Percentiles rank a stretch among this genome's conserved stretches.
Evolutionary conservation across 2,888 invertebrate genomes (phyloP).

Genomic region (Hoplodrina ambigua): DNA sequence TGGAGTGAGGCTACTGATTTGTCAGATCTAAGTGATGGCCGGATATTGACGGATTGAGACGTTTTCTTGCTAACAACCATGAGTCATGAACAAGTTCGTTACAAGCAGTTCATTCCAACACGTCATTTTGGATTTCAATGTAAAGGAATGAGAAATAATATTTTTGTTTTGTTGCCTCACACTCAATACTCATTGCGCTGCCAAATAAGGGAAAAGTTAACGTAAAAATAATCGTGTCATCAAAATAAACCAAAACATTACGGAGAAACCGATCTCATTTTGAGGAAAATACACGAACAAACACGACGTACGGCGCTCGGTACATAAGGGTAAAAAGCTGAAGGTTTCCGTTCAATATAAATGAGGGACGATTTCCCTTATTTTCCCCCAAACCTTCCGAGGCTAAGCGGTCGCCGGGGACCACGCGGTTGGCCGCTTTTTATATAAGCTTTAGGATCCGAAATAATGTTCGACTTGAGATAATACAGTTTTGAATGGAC

Average conservation of each 20-base stretch:
- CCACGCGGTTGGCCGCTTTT: constrained; percentile 74
- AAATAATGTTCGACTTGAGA: constrained; percentile 74
- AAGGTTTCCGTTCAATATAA: constrained; percentile 83
- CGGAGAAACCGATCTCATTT: constrained; percentile 50
- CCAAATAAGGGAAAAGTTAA: constrained; percentile 8
- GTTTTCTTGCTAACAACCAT: constrained; percentile 24
- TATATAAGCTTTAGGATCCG: constrained; percentile 75
- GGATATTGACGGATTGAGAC: constrained; percentile 42
- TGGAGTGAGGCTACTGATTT: constrained; percentile 35
- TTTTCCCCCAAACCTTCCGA: constrained; percentile 77
- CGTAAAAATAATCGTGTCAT: constrained; percentile 51
- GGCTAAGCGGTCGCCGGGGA: constrained; percentile 86
- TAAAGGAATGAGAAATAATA: constrained; percentile 5
- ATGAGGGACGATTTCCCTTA: constrained; percentile 85
- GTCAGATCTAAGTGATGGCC: constrained; percentile 49
- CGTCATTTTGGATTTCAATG: constrained; percentile 13
- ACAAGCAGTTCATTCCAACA: neutral
- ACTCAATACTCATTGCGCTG: constrained; percentile 3
- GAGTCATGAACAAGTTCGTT: neutral
- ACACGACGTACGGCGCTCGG: constrained; percentile 47
- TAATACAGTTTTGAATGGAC: constrained; percentile 76
- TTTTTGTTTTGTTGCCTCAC: neutral
- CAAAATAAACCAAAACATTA: constrained; percentile 55
- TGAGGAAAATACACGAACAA: constrained; percentile 57
- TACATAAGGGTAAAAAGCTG: constrained; percentile 65